These are phyloP conservation scores for Lophotis ruficrista DNA, from an alignment of 2,113 vertebrate species.

Conservation along the genomic window DNA sequence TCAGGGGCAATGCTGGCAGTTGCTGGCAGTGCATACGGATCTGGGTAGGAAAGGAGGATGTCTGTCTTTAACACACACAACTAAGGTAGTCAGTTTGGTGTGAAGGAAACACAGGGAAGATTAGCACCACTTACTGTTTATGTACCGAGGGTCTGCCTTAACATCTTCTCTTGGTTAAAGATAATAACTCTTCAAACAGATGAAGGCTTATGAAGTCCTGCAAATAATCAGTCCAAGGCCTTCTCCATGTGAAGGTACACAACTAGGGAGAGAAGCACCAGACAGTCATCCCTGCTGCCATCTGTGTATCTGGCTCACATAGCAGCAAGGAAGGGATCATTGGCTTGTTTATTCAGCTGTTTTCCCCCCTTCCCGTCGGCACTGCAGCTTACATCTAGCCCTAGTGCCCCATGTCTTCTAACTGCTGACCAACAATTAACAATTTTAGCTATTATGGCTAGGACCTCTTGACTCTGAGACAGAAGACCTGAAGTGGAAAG, in stretches of 20 bases:
- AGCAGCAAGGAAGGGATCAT: not conserved
- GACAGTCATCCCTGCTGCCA: not conserved
- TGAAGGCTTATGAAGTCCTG: not conserved
- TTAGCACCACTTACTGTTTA: not conserved
- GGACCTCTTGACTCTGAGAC: not conserved
- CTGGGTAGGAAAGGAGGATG: not conserved
- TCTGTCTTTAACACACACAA: not conserved
- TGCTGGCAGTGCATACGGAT: accelerated
- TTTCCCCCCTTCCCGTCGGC: not conserved
- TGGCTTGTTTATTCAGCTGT: not conserved
- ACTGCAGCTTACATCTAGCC: not conserved
- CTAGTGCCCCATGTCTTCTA: not conserved
- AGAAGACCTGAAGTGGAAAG: not conserved
- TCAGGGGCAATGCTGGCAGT: not conserved
- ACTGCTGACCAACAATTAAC: not conserved
- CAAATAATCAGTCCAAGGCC: not conserved
- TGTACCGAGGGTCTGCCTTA: not conserved
- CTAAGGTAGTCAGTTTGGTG: not conserved
- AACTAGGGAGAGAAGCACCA: not conserved
- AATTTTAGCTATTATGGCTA: not conserved
- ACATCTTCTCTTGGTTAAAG: not conserved
- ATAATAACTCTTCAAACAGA: not conserved
- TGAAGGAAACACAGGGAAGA: not conserved
- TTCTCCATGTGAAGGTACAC: not conserved
- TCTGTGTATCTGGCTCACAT: not conserved